Percentiles rank a stretch among this genome's conserved stretches.
Conservation (phyloP, 2,797 vertebrate species). For the Myotis findleyi region DNA sequence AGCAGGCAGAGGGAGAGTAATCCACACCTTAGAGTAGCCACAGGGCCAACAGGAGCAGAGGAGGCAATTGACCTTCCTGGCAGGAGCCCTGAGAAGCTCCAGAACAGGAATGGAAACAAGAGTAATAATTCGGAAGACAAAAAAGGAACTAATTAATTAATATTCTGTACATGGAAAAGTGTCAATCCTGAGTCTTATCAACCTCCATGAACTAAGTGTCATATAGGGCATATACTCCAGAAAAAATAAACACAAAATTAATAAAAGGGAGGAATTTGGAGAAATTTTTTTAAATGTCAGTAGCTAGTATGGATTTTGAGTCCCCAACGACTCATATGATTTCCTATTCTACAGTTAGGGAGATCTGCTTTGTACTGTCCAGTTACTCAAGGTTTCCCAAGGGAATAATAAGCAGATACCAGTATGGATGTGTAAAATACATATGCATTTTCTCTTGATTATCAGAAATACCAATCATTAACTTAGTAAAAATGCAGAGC, state of each 20-base stretch:
- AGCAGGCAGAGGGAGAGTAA: background rate
- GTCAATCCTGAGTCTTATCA: background rate
- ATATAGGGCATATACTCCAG: background rate
- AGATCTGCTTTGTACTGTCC: background rate
- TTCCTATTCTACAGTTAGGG: background rate
- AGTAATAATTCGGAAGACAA: background rate
- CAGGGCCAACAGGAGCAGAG: background rate
- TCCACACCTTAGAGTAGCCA: too few relatives aligned
- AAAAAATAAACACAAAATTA: background rate
- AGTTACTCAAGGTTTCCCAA: background rate
- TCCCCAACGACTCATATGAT: background rate
- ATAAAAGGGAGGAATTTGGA: background rate
- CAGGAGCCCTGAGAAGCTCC: background rate
- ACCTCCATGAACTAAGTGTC: background rate
- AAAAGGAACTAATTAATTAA: background rate
- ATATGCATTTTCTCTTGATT: background rate
- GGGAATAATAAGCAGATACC: background rate
- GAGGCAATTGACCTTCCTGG: background rate
- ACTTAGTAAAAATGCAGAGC: background rate
- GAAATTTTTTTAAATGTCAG: background rate
- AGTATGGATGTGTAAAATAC: background rate
- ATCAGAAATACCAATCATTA: background rate
- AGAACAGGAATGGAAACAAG: background rate
- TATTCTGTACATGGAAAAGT: background rate
- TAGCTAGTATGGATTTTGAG: background rate